These are phyloP conservation scores for Oreonectes daqikongensis DNA, from an alignment of 2,797 vertebrate genomes.

Conservation along the genomic window DNA sequence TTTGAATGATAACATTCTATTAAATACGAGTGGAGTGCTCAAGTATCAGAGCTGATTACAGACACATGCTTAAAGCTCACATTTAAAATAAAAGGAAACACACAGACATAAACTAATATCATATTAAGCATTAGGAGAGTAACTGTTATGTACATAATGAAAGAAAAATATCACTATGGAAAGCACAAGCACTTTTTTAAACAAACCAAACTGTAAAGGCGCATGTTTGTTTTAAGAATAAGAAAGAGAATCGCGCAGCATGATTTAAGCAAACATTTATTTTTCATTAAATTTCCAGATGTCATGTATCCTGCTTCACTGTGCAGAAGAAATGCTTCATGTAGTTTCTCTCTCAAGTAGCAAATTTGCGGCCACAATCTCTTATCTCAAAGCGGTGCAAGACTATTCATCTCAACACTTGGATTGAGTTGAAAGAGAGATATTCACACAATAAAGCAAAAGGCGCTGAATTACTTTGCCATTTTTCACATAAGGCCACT, in stretches of 20 bases:
- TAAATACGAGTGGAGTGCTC: constrained; percentile 75
- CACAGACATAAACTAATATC: background rate
- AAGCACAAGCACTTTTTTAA: background rate
- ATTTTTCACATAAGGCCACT: constrained; percentile 46
- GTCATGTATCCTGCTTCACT: constrained; percentile 55
- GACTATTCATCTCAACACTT: constrained; percentile 39
- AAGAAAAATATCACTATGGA: too few species aligned
- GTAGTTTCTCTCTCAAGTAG: constrained; percentile 53
- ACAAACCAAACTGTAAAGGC: background rate
- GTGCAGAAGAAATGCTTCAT: constrained; percentile 64
- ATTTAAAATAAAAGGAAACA: background rate
- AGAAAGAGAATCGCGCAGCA: constrained; percentile 42
- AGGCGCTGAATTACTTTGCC: constrained; percentile 48
- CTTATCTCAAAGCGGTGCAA: constrained; percentile 53
- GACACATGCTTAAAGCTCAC: constrained; percentile 64
- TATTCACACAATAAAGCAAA: constrained; percentile 41
- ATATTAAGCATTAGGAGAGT: background rate
- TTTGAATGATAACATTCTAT: constrained; percentile 81
- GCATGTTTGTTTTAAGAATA: background rate
- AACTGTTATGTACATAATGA: background rate
- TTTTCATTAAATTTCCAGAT: constrained; percentile 66
- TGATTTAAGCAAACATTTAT: constrained; percentile 67
- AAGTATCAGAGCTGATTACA: constrained; percentile 77
- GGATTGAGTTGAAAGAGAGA: constrained; percentile 33
- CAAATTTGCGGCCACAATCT: constrained; percentile 61